Evolutionary conservation across 2,888 invertebrate genomes (phyloP).

Genomic region (Ornithoptera priamus): DNA sequence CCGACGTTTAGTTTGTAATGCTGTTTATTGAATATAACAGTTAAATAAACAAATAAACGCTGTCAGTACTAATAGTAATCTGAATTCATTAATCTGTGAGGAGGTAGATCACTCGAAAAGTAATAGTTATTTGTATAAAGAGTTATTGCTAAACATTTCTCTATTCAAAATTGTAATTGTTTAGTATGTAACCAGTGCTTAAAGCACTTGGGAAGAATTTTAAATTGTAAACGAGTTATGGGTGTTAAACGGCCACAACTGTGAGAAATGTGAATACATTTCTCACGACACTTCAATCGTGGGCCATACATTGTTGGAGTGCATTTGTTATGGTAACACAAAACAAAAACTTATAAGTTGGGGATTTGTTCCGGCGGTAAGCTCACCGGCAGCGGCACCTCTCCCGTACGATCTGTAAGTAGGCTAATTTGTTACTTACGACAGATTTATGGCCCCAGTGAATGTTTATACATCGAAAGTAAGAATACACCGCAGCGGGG

Average conservation of each 20-base stretch:
- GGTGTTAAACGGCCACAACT: conserved; percentile 28
- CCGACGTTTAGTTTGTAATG: no score
- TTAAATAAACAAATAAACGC: no score
- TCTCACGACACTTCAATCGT: conserved; percentile 56
- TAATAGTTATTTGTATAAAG: neutral
- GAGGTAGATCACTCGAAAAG: no score
- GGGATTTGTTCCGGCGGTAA: conserved; percentile 44
- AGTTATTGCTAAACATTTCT: neutral
- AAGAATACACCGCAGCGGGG: conserved; percentile 41
- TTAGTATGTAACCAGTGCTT: neutral
- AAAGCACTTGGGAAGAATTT: conserved; percentile 1
- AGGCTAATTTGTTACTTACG: conserved; percentile 58
- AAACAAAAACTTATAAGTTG: conserved; percentile 51
- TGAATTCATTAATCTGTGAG: no score
- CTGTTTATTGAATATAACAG: no score
- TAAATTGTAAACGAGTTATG: conserved; percentile 16
- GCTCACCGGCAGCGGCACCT: conserved; percentile 31
- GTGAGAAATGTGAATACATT: conserved; percentile 49
- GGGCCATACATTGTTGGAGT: conserved; percentile 48
- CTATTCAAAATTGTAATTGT: neutral
- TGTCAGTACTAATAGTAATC: no score
- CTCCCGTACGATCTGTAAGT: conserved; percentile 38
- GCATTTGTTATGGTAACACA: conserved; percentile 35
- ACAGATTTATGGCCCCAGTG: conserved; percentile 61
- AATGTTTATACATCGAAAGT: conserved; percentile 42